These are phyloP conservation scores for Petrophora chlorosata DNA, from an alignment of 2,888 invertebrate species.

Conservation along the genomic window DNA sequence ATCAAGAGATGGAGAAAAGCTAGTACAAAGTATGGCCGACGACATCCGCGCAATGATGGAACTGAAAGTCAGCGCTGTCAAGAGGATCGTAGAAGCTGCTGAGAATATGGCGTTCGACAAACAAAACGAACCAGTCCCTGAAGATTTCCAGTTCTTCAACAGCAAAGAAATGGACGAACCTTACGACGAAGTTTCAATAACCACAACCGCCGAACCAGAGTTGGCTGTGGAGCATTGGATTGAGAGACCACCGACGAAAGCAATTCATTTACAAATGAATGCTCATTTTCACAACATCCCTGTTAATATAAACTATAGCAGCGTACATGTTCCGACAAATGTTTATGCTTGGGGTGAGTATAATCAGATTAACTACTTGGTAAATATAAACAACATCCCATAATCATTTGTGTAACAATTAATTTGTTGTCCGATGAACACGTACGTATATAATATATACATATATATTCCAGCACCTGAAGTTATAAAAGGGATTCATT, in stretches of 20 bases:
- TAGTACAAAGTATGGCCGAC: slow-evolving; percentile 92
- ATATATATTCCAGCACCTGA: slow-evolving; percentile 87
- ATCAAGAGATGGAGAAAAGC: slow-evolving; percentile 88
- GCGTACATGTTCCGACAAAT: slow-evolving; percentile 97
- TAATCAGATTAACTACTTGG: neutral
- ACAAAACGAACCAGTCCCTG: slow-evolving; percentile 79
- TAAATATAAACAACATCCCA: too few relatives aligned
- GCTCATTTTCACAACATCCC: slow-evolving; percentile 91
- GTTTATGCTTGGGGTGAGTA: slow-evolving; percentile 93
- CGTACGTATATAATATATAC: too few relatives aligned
- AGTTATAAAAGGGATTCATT: slow-evolving; percentile 95
- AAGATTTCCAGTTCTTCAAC: slow-evolving; percentile 87
- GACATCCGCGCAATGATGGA: slow-evolving; percentile 95
- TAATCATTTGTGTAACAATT: too few relatives aligned
- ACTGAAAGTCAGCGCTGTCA: slow-evolving; percentile 93
- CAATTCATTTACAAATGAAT: slow-evolving; percentile 86
- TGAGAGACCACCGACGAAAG: slow-evolving; percentile 81
- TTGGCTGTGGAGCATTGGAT: slow-evolving; percentile 79
- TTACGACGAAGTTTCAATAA: slow-evolving; percentile 74
- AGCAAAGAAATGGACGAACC: slow-evolving; percentile 88
- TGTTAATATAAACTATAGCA: slow-evolving; percentile 91
- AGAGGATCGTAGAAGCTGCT: slow-evolving; percentile 94
- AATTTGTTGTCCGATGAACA: too few relatives aligned
- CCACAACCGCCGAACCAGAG: slow-evolving; percentile 82
- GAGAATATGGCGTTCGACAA: slow-evolving; percentile 89